These are phyloP conservation scores for Collichthys lucidus DNA, from an alignment of 2,113 vertebrate genomes.

Conservation along the genomic window DNA sequence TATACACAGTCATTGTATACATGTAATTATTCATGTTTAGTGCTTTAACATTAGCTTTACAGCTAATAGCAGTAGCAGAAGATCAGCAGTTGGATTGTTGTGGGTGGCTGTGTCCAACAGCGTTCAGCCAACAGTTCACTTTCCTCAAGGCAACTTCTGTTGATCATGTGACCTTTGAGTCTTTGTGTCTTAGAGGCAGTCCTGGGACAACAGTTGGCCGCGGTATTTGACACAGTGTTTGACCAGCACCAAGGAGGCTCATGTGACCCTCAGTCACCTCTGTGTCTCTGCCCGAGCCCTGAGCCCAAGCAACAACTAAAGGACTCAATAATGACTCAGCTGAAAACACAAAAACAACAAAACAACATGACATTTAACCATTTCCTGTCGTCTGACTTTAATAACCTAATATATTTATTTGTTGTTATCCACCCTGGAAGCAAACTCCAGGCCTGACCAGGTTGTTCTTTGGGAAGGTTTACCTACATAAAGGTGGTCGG, in stretches of 20 bases:
- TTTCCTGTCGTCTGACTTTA: background rate
- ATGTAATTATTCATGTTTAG: no score
- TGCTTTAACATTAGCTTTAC: no score
- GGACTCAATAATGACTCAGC: conserved; percentile 38
- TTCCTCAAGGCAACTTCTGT: background rate
- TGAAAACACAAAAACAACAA: background rate
- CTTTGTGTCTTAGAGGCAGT: conserved; percentile 2
- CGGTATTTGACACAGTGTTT: conserved; percentile 29
- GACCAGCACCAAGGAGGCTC: conserved; percentile 18
- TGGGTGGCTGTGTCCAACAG: background rate
- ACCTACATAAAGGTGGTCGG: no score
- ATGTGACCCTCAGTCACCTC: conserved; percentile 28
- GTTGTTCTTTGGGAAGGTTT: no score
- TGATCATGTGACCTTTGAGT: conserved; percentile 14
- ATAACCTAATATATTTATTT: background rate
- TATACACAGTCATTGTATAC: no score
- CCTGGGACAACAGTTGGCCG: background rate
- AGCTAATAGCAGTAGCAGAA: background rate
- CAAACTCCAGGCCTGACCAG: no score
- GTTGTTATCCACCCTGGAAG: no score
- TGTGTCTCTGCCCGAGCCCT: background rate
- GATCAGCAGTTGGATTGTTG: background rate
- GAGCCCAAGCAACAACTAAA: conserved; percentile 2
- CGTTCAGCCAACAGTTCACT: background rate
- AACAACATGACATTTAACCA: background rate